These are phyloP conservation scores for Polydrusus pterygomalis DNA, from an alignment of 2,888 invertebrate genomes.

Conservation along the genomic window DNA sequence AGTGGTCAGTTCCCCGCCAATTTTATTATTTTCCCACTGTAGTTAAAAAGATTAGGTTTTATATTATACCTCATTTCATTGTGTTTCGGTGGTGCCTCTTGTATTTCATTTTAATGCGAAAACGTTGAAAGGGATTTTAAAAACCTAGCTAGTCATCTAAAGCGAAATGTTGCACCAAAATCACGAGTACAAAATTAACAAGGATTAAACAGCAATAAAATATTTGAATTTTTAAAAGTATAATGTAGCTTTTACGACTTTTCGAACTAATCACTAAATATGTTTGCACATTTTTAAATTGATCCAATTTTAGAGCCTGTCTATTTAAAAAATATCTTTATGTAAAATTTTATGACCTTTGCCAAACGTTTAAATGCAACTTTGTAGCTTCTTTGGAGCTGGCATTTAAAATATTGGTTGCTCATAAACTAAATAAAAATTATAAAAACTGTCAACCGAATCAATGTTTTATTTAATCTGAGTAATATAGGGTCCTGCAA, in stretches of 20 bases:
- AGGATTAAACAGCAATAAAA: conserved; percentile 46
- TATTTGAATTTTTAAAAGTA: conserved; percentile 21
- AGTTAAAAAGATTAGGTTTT: conserved; percentile 37
- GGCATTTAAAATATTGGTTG: not conserved
- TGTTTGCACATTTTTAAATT: conserved; percentile 40
- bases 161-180: conserved; percentile 29
- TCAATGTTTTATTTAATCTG: no score
- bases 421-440: no score
- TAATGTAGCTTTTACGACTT: conserved; percentile 39
- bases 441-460: no score
- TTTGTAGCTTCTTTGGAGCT: not conserved
- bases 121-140: conserved; percentile 27
- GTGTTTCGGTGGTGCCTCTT: conserved; percentile 27
- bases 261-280: conserved; percentile 30
- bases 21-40: conserved; percentile 42
- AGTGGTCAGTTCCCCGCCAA: conserved; percentile 40
- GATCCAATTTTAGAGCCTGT: conserved; percentile 36
- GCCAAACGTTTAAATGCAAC: conserved; percentile 13
- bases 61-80: conserved; percentile 37
- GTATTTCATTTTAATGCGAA: conserved; percentile 46
- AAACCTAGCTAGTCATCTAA: conserved; percentile 31
- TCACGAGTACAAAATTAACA: conserved; percentile 41
- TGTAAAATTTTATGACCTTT: conserved; percentile 12
- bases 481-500: no score
- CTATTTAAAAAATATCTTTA: conserved; percentile 16